These are phyloP conservation scores for Nephrocerus scutellatus DNA, from an alignment of 2,888 invertebrate genomes.

Conservation along the genomic window DNA sequence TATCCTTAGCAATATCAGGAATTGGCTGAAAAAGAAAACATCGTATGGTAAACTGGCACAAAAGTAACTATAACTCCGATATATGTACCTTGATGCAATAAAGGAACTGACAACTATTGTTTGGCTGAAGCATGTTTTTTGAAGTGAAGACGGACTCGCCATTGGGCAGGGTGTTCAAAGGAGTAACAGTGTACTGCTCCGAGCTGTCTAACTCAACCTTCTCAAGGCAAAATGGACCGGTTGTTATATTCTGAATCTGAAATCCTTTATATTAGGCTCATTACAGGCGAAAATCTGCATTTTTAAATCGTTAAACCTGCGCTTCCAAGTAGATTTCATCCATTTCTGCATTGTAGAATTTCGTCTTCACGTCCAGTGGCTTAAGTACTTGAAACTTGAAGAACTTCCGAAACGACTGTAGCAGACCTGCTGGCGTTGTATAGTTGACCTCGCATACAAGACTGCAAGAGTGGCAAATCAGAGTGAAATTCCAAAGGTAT, in stretches of 20 bases:
- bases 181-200: slow-evolving; percentile 73
- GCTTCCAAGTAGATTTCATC: slow-evolving; percentile 69
- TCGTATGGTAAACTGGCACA: neutral
- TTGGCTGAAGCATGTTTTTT: slow-evolving; percentile 75
- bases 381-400: slow-evolving; percentile 98
- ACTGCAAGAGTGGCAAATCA: slow-evolving; percentile 50
- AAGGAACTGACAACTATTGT: slow-evolving; percentile 88
- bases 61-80: neutral
- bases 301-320: slow-evolving; percentile 47
- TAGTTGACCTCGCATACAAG: slow-evolving; percentile 95
- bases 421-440: slow-evolving; percentile 63
- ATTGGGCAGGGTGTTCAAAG: slow-evolving; percentile 61
- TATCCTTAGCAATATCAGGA: slow-evolving; percentile 66
- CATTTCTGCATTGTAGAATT: slow-evolving; percentile 90
- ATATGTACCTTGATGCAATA: slow-evolving; percentile 66
- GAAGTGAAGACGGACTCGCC: slow-evolving; percentile 70
- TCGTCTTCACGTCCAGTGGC: slow-evolving; percentile 96
- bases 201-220: slow-evolving; percentile 91
- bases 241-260: slow-evolving; percentile 88
- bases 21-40: slow-evolving; percentile 52
- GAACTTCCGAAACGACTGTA: slow-evolving; percentile 87
- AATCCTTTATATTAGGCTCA: neutral
- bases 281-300: neutral
- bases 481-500: neutral
- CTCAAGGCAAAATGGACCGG: slow-evolving; percentile 86